Percentiles rank a stretch among this genome's conserved stretches.
Conservation (phyloP, 2,113 vertebrate genomes). For the Syngnathus floridae region DNA sequence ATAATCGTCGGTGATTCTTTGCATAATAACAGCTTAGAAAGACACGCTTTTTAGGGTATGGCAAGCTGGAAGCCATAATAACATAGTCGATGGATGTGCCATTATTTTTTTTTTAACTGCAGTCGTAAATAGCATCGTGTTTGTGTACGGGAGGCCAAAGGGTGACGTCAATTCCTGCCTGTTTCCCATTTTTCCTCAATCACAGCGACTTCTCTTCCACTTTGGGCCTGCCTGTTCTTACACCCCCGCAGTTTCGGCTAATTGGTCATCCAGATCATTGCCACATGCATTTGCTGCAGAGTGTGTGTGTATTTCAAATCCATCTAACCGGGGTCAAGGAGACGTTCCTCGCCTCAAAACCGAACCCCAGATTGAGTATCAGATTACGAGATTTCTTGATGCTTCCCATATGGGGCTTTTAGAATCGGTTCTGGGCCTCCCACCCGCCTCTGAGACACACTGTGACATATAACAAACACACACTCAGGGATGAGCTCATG, state of each 20-base stretch:
- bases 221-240: not conserved
- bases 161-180: conserved; percentile 2
- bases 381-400: conserved; percentile 8
- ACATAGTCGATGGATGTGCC: not conserved
- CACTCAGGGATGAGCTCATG: not conserved
- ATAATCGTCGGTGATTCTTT: not conserved
- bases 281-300: conserved; percentile 2
- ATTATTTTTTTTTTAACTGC: not conserved
- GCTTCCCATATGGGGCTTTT: conserved; percentile 1
- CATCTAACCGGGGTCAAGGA: conserved; percentile 3
- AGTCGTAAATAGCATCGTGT: not conserved
- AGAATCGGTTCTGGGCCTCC: not conserved
- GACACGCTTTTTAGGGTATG: not conserved
- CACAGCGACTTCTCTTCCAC: not conserved
- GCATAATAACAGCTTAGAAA: not conserved
- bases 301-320: not conserved
- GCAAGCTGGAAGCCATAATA: not conserved
- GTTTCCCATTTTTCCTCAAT: conserved; percentile 12
- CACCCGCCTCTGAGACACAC: not conserved
- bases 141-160: not conserved
- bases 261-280: conserved; percentile 9
- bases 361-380: conserved; percentile 3
- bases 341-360: not conserved
- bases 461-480: not conserved
- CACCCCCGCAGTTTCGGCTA: not conserved